Evolutionary conservation across 1,140 invertebrate species (phyloP), one percentile per base, ranked within the genome.

Genomic region (Leptinotarsa lineolata): DNA sequence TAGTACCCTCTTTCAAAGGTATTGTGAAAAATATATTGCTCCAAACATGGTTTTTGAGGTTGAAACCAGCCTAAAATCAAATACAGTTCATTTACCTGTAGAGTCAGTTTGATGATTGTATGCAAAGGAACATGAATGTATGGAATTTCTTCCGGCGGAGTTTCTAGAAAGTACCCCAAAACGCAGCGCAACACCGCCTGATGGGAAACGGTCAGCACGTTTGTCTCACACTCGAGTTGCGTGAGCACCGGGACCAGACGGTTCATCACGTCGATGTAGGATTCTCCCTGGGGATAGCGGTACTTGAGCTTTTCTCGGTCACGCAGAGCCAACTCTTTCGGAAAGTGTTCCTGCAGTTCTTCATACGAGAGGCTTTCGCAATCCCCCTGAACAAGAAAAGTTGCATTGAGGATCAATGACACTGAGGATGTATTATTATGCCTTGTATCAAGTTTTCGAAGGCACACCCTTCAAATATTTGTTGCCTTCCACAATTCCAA

Each of bases 361-460:
- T 97, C 95, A 83, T 97, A 98, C 0, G 95, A 96, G 76, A 97
- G 88, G 18, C 93, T 93, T 85, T 97, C 96, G 86, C 95, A 97
- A 64, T 96, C 93, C 63, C 96, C 95, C 93, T 94, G 83, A 18
- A 87, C 83, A 54, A 54, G 6, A 54, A 39, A 39, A 39, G 0
- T 39, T 39, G 30, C 30, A 39, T 8, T 39, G 30, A 39, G 30
- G 30, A 39, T 39, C 8, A 39, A 39, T 39, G 30, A 39, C 8
- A 39, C 3, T 8, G 11, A 39, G 30, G 0, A 30, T 30, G 8
- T 30, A 30, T 30, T 2, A 30, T 8, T 30, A 30, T 30, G 30
- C 30, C 6, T 30, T 30, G 30, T 30, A 30, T 30, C 30, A 8
- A 8, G 6, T 30, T 30, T 2, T 30, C 8, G 1, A 30, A 30